Evolutionary conservation across 2,888 invertebrate species (phyloP).

Genomic region (Hanleya hanleyi): DNA sequence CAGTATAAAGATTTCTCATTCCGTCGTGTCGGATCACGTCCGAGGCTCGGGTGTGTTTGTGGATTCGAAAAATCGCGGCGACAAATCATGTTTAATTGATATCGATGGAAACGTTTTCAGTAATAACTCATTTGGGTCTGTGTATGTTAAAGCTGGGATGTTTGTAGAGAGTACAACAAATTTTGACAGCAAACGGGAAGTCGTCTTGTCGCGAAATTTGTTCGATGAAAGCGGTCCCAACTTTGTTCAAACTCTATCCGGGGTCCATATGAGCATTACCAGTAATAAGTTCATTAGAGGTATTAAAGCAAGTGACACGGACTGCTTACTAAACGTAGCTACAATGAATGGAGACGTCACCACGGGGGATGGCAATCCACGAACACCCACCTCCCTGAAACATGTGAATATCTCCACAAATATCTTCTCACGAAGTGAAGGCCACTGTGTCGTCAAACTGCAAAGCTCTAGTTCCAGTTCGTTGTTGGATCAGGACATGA

Average conservation of each 20-base stretch:
- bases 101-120: background rate
- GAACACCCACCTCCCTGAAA: background rate
- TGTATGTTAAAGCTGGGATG: background rate
- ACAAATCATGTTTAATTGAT: background rate
- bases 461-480: background rate
- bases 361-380: background rate
- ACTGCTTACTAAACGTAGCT: slow-evolving; percentile 23
- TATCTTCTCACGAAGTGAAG: slow-evolving; percentile 19
- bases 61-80: background rate
- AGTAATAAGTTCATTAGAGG: slow-evolving; percentile 25
- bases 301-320: background rate
- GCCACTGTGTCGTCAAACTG: slow-evolving; percentile 23
- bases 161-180: background rate
- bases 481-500: background rate
- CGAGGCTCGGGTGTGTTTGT: background rate
- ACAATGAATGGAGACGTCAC: too few species aligned
- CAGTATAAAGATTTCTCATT: background rate
- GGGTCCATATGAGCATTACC: slow-evolving; percentile 12
- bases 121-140: background rate
- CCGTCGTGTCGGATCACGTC: background rate
- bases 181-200: background rate
- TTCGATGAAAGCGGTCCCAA: background rate
- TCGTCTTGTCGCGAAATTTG: background rate
- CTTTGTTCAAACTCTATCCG: slow-evolving; percentile 14
- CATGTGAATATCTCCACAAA: slow-evolving; percentile 33